Conservation (phyloP, 1,140 invertebrate species). For the Papilio aristodemus region DNA sequence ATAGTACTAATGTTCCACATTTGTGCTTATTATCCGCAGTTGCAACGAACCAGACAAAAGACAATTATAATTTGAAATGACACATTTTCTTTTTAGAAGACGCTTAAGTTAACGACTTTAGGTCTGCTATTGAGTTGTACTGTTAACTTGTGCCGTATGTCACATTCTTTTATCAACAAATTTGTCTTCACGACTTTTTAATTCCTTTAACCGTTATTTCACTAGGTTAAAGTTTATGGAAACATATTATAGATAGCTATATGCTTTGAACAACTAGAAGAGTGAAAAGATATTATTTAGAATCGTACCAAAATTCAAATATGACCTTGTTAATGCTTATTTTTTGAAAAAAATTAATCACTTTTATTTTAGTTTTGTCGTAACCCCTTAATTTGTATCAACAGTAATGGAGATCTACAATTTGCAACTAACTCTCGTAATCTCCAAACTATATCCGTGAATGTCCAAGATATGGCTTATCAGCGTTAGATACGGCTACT, state of each 20-base stretch:
- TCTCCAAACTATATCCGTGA: slow-evolving; percentile 49
- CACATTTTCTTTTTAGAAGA: neutral
- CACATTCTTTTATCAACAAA: neutral
- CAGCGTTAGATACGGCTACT: slow-evolving; percentile 53
- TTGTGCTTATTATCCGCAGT: slow-evolving; percentile 26
- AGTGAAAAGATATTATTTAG: too few relatives aligned
- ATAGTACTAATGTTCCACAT: slow-evolving; percentile 10
- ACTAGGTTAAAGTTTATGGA: neutral
- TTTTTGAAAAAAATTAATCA: too few relatives aligned
- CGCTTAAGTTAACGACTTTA: slow-evolving; percentile 16
- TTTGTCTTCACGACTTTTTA: neutral
- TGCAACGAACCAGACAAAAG: slow-evolving; percentile 25
- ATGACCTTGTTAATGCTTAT: too few relatives aligned
- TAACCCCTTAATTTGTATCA: too few relatives aligned
- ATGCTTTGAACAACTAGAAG: too few relatives aligned
- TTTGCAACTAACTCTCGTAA: slow-evolving; percentile 39
- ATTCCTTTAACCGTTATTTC: slow-evolving; percentile 16
- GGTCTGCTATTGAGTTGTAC: neutral
- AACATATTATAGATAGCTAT: too few relatives aligned
- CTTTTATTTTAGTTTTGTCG: too few relatives aligned
- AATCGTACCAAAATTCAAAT: too few relatives aligned
- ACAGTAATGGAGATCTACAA: slow-evolving; percentile 29
- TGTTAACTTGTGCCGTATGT: neutral
- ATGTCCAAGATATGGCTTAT: slow-evolving; percentile 58
- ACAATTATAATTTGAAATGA: slow-evolving; percentile 29